Evolutionary conservation across 2,113 vertebrate genomes (phyloP).

Genomic region (Sigmodon hispidus): DNA sequence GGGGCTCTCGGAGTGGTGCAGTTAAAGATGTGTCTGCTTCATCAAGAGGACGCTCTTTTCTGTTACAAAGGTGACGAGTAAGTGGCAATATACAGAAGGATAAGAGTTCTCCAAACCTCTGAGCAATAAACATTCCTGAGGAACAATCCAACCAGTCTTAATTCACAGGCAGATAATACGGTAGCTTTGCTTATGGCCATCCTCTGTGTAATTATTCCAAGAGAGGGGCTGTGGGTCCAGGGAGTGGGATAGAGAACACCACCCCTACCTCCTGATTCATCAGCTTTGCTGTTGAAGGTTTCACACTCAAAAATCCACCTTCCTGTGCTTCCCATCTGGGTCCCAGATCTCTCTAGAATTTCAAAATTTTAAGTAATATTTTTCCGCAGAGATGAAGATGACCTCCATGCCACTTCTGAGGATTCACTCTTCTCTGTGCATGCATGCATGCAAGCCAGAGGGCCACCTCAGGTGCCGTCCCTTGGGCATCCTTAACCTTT

Average conservation of each 20-base stretch:
- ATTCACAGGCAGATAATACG: accelerated
- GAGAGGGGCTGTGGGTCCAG: neutral
- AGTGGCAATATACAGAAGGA: neutral
- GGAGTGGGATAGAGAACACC: accelerated
- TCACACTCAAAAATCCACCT: neutral
- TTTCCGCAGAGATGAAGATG: neutral
- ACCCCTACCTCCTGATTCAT: neutral
- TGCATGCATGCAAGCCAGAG: too few species aligned
- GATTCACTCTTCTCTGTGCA: neutral
- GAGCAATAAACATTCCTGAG: neutral
- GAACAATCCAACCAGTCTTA: accelerated
- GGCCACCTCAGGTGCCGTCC: neutral
- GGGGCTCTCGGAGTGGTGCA: neutral
- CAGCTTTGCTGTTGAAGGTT: neutral
- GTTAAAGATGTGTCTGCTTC: accelerated
- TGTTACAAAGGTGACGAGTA: neutral
- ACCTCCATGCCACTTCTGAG: neutral
- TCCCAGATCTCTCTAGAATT: neutral
- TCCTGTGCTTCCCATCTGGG: neutral
- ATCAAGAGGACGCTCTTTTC: neutral
- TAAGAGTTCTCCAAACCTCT: neutral
- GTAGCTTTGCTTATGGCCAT: accelerated
- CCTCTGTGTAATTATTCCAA: accelerated
- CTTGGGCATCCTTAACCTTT: neutral
- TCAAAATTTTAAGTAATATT: neutral